These are phyloP conservation scores for Stegophylla sp. DNA, from an alignment of 2,888 invertebrate genomes.

Conservation along the genomic window DNA sequence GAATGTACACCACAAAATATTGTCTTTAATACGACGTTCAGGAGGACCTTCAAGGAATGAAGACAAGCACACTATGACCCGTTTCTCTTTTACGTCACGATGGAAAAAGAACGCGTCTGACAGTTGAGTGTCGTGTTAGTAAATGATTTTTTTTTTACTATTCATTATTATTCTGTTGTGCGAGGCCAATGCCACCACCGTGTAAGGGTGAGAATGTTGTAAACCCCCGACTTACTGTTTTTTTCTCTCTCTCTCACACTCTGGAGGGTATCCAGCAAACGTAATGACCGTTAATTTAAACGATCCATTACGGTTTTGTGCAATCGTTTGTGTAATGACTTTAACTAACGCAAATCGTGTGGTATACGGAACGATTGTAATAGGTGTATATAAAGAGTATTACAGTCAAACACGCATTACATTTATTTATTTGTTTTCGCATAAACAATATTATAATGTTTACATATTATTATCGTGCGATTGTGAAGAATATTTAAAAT, in stretches of 20 bases:
- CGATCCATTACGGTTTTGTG: not conserved
- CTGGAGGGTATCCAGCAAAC: not conserved
- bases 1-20: not conserved
- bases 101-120: conserved; percentile 2
- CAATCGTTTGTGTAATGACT: conserved; percentile 4
- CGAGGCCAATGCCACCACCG: not conserved
- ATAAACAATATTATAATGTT: too few relatives aligned
- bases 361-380: not conserved
- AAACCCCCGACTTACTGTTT: conserved; percentile 18
- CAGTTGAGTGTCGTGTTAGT: conserved; percentile 12
- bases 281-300: conserved; percentile 34
- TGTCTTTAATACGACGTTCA: not conserved
- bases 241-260: not conserved
- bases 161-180: not conserved
- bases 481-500: too few relatives aligned
- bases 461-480: too few relatives aligned
- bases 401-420: too few relatives aligned
- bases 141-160: conserved; percentile 13
- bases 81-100: not conserved
- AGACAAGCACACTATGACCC: not conserved
- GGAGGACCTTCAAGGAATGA: not conserved
- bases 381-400: too few relatives aligned
- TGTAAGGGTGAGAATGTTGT: conserved; percentile 15
- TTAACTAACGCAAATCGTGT: conserved; percentile 9
- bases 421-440: too few relatives aligned